Conservation (phyloP, 30 jellyfish, hydroid and myxozoan genomes). For the Morbakka virulenta region DNA sequence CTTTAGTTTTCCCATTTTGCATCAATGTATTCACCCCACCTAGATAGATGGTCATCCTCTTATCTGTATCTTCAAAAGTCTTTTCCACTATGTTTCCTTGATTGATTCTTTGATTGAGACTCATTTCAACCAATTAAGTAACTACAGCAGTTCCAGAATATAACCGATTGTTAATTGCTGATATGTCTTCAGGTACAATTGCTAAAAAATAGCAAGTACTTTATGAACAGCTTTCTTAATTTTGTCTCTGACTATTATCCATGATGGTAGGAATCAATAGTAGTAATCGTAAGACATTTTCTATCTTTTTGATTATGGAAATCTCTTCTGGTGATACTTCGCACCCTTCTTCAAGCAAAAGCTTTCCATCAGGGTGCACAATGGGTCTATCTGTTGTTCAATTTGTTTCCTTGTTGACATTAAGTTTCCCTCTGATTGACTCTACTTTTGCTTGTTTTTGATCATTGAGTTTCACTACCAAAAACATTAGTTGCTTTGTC, state of each 20-base stretch:
- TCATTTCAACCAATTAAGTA: conserved; percentile 16
- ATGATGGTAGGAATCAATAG: too few species aligned
- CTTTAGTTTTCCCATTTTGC: conserved; percentile 2
- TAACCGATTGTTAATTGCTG: conserved; percentile 6
- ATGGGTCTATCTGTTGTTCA: neutral
- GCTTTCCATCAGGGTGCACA: conserved; percentile 17
- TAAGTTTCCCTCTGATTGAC: neutral
- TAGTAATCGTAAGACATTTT: neutral
- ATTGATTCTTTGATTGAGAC: conserved; percentile 16
- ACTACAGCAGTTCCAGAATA: conserved; percentile 23
- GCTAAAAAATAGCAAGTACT: neutral
- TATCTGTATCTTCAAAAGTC: conserved; percentile 14
- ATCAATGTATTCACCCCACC: conserved; percentile 3
- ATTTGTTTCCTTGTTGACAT: neutral
- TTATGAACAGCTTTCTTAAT: conserved; percentile 12
- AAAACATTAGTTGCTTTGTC: conserved; percentile 1
- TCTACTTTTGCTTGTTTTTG: too few species aligned
- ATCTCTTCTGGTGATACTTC: conserved; percentile 4
- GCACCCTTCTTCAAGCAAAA: conserved; percentile 11
- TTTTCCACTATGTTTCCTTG: conserved; percentile 23
- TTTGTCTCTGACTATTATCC: neutral
- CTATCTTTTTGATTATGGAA: conserved; percentile 8
- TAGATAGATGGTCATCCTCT: conserved; percentile 8
- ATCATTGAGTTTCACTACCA: neutral
- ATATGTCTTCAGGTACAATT: conserved; percentile 8